Evolutionary conservation across 2,113 vertebrate species (phyloP).

Genomic region (Recurvirostra avosetta): DNA sequence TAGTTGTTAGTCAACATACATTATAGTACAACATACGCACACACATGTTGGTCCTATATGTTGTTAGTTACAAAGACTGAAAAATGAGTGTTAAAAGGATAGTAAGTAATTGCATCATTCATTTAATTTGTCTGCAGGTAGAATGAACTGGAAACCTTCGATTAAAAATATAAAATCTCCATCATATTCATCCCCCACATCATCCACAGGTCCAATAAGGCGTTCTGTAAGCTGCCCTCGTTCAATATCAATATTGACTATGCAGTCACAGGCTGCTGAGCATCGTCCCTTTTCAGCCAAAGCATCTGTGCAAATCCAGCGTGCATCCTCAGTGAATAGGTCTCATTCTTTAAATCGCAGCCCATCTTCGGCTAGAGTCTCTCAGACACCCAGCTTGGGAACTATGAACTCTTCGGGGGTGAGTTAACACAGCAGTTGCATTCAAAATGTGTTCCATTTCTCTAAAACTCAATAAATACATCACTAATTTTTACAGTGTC

Average conservation of each 20-base stretch:
- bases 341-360: conserved; percentile 85
- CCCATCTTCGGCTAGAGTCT: conserved; percentile 77
- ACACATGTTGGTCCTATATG: not conserved
- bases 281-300: conserved; percentile 76
- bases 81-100: not conserved
- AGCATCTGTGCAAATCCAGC: conserved; percentile 69
- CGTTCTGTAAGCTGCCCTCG: conserved; percentile 96
- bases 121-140: conserved; percentile 64
- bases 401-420: conserved; percentile 80
- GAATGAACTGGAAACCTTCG: conserved; percentile 76
- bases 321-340: conserved; percentile 76
- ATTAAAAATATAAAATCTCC: conserved; percentile 71
- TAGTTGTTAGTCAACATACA: not conserved
- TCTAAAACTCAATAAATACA: not conserved
- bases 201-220: conserved; percentile 81
- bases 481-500: not conserved
- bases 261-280: conserved; percentile 77
- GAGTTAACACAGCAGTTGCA: conserved; percentile 61
- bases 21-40: not conserved
- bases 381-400: conserved; percentile 78
- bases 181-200: conserved; percentile 66
- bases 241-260: conserved; percentile 85
- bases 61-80: not conserved
- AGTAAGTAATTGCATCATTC: not conserved
- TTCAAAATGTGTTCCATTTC: not conserved